A percentile compares a stretch with the other conserved stretches of the same genome.
phyloP scores from a whole-genome alignment of 2,797 vertebrate species.

The Enteromius unitaeniatus region DNA sequence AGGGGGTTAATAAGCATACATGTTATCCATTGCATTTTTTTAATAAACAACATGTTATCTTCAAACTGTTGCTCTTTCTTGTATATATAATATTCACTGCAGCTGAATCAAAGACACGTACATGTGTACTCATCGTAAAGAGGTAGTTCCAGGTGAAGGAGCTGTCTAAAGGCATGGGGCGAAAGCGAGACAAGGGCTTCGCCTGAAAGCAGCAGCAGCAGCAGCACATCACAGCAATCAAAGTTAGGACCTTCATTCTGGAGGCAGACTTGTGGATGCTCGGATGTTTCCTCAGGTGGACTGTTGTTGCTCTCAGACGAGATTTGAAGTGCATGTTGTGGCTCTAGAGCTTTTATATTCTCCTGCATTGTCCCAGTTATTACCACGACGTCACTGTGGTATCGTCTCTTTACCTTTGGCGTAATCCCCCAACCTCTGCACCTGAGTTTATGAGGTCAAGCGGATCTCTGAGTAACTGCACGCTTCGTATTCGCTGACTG shows the following conservation, averaged over 20 bases:
- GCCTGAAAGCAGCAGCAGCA: conserved; percentile 12
- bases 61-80: too few species aligned
- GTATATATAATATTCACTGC: too few species aligned
- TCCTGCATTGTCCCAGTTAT: conserved; percentile 59
- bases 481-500: conserved; percentile 30
- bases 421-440: conserved; percentile 36
- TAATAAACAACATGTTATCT: not conserved
- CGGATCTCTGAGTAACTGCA: conserved; percentile 24
- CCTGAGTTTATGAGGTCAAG: conserved; percentile 49
- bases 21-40: not conserved
- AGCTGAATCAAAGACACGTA: conserved; percentile 47
- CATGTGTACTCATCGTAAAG: conserved; percentile 53
- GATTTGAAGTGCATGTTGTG: conserved; percentile 36
- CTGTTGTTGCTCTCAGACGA: conserved; percentile 30
- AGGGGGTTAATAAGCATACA: not conserved
- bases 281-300: not conserved
- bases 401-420: conserved; percentile 32
- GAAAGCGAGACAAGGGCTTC: conserved; percentile 20
- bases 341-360: conserved; percentile 62
- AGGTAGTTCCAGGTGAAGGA: conserved; percentile 60
- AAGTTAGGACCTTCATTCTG: conserved; percentile 51
- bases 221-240: conserved; percentile 49
- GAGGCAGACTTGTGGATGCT: not conserved
- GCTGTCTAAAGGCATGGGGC: conserved; percentile 60
- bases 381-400: conserved; percentile 57